Evolutionary conservation across 2,888 invertebrate species (phyloP).

Genomic region (Bombyx huttoni): DNA sequence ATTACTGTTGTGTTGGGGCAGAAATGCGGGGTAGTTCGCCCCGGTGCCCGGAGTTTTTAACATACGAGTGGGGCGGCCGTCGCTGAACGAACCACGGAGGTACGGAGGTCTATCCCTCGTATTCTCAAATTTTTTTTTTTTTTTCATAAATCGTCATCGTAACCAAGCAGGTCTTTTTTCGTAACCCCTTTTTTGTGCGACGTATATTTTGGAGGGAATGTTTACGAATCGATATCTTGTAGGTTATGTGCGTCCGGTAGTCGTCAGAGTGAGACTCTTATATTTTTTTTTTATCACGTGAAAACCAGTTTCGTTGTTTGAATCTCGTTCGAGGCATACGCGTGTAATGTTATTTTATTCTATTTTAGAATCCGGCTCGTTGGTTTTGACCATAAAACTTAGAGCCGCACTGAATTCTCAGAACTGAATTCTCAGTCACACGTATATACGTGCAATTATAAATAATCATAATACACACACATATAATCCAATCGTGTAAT

Average conservation of each 20-base stretch:
- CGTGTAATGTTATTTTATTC: neutral
- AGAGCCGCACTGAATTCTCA: neutral
- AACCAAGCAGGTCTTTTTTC: conserved; percentile 48
- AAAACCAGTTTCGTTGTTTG: conserved; percentile 14
- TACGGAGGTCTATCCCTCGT: conserved; percentile 68
- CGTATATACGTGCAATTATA: neutral
- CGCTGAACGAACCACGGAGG: conserved; percentile 58
- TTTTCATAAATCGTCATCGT: too few species aligned
- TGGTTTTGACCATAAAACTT: neutral
- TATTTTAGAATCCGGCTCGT: neutral
- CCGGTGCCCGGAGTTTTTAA: conserved; percentile 39
- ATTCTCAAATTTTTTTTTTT: conserved; percentile 50
- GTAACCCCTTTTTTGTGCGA: conserved; percentile 60
- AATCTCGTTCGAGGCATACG: conserved; percentile 1
- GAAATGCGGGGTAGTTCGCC: conserved; percentile 60
- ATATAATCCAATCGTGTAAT: too few species aligned
- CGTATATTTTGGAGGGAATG: conserved; percentile 61
- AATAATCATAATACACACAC: too few species aligned
- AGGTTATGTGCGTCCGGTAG: conserved; percentile 51
- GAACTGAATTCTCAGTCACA: neutral
- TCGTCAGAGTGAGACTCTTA: conserved; percentile 17
- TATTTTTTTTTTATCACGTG: conserved; percentile 13
- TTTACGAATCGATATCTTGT: conserved; percentile 49
- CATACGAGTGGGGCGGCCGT: conserved; percentile 49
- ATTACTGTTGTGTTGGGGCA: conserved; percentile 46